phyloP scores from a whole-genome alignment of 2,888 invertebrate species.

The Hypsopygia costalis region DNA sequence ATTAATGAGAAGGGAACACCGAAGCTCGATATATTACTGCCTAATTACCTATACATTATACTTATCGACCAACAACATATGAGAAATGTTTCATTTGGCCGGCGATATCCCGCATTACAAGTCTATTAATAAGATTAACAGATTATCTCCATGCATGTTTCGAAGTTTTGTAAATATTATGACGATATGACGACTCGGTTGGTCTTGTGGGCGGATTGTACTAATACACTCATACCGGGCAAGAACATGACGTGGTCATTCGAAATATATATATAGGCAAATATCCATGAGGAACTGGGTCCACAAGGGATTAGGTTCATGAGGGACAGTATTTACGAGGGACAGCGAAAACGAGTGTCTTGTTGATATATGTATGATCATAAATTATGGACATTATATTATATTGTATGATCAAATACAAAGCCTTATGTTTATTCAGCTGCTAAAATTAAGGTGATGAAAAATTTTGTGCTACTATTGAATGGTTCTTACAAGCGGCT shows the following conservation, averaged over 20 bases:
- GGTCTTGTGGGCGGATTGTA: not conserved
- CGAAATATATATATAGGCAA: no score
- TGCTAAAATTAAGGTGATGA: not conserved
- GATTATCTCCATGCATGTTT: slow-evolving; percentile 2
- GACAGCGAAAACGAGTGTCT: no score
- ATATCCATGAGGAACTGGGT: no score
- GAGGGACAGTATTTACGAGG: no score
- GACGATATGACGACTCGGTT: slow-evolving; percentile 6
- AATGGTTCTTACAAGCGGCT: slow-evolving; percentile 41
- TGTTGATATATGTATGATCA: no score
- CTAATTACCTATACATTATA: slow-evolving; percentile 75
- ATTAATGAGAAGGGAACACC: slow-evolving; percentile 67
- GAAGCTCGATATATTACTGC: slow-evolving; percentile 66
- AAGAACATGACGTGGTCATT: no score
- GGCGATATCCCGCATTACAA: slow-evolving; percentile 61
- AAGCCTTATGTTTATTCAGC: not conserved
- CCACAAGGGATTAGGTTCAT: no score
- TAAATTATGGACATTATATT: no score
- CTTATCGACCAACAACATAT: slow-evolving; percentile 53
- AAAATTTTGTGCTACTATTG: not conserved
- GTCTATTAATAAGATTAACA: slow-evolving; percentile 64
- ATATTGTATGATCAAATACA: not conserved
- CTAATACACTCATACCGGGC: no score
- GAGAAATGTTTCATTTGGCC: slow-evolving; percentile 62
- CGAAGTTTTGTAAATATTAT: not conserved